Evolutionary conservation across 2,113 vertebrate species (phyloP).

Genomic region (Stigmatopora nigra): DNA sequence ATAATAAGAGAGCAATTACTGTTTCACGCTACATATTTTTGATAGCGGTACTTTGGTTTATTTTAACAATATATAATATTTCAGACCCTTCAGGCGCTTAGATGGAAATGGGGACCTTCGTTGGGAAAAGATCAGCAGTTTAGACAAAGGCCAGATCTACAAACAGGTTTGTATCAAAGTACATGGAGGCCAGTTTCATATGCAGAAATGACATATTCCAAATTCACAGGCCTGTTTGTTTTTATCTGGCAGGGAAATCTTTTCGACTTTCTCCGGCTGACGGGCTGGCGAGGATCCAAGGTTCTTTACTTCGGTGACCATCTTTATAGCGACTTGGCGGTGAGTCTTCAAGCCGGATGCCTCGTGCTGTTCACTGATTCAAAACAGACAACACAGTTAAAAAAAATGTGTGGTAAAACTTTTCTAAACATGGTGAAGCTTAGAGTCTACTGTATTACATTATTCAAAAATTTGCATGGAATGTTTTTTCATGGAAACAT

Average conservation of each 20-base stretch:
- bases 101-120: conserved; percentile 74
- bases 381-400: not conserved
- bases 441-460: no score
- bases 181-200: not conserved
- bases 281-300: conserved; percentile 86
- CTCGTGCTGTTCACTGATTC: not conserved
- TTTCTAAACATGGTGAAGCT: no score
- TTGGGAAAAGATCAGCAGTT: conserved; percentile 75
- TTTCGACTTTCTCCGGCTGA: conserved; percentile 88
- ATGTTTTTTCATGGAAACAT: no score
- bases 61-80: not conserved
- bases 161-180: conserved; percentile 68
- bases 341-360: conserved; percentile 58
- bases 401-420: not conserved
- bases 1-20: no score
- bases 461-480: no score
- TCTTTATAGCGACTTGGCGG: conserved; percentile 93
- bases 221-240: not conserved
- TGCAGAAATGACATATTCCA: not conserved
- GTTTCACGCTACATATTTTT: not conserved
- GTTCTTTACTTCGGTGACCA: conserved; percentile 98
- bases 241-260: conserved; percentile 81
- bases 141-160: conserved; percentile 79
- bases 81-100: conserved; percentile 75
- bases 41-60: not conserved